Evolutionary conservation across 2,888 invertebrate species (phyloP), one percentile per base, ranked within the genome.

Genomic region (Ochropleura leucogaster): DNA sequence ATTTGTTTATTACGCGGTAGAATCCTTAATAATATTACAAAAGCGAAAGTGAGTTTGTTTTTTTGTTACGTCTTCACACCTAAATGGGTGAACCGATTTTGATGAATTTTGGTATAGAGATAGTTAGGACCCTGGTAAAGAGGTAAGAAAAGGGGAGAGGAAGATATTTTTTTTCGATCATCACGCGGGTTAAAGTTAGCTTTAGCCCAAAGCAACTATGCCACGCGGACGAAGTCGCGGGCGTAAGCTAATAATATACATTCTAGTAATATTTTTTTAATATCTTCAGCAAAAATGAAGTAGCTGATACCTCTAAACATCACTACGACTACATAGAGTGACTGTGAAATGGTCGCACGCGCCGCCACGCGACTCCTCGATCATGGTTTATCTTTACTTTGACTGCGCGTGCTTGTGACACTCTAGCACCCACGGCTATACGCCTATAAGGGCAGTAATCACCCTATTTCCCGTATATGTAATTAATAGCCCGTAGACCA

Each of bases 261-360:
- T n/a, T 59, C 9, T 12, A 59, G 10, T 47, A 18, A 68, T 1
- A 8, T 16, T 16, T 0, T 40, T 5, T 53, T 57, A 40, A n/a
- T 16, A 42, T n/a, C 9, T 42, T 10, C 6, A 60, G n/a, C 60
- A 44, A 60, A 30, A 60, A 44, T n/a, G 7, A 44, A 60, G 53
- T 44, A n/a, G 47, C n/a, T n/a, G 70, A 0, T 44, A 53, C 59
- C 8, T 85, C 85, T 85, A 76, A 59, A 51, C 18, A 18, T 69
- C 8, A 46, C 0, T 74, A 10, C 0, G n/a, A 1, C 83, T 77
- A 53, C 46, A 55, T 49, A 76, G 57, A 73, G 72, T 79, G 84
- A 63, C 86, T 84, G 83, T 75, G 85, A 88, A 91, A 93, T 90
- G 90, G 87, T 75, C 88, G 89, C 96, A 95, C 95, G 94, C 94